Evolutionary conservation across 2,888 invertebrate genomes (phyloP), one percentile per base, ranked within the genome.

Genomic region (Zygogramma bicolorata): DNA sequence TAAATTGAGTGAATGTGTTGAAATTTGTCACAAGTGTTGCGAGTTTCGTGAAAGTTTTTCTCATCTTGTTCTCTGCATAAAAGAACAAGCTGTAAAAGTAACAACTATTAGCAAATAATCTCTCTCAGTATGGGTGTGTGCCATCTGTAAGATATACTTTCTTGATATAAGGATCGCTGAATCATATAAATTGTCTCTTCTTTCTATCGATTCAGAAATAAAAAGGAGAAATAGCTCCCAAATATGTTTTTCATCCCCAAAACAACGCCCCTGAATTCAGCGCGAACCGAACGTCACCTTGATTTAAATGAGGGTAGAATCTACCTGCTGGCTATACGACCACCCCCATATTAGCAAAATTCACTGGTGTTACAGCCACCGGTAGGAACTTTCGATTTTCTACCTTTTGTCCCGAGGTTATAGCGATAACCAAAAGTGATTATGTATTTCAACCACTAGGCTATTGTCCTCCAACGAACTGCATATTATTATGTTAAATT

Each of bases 261-360:
- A 13, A 2, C 2, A 53, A n/a, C 74, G 74, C 70, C 72, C 15
- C n/a, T 75, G 73, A n/a, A n/a, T 49, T 65, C 49, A 65, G 68
- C 70, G 75, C 78, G 77, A 79, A 80, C 76, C 74, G 71, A 79
- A 77, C 75, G 77, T 81, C 80, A 80, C 81, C 80, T 79, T 78
- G 81, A 80, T 79, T 78, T 69, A 66, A 73, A 79, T 77, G 79
- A 77, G 81, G 82, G 82, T 79, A 81, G 79, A 76, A 79, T 80
- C 83, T 82, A 83, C 82, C 83, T 83, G 82, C 82, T 71, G 67
- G 73, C 69, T 68, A 74, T 77, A 76, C 76, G 77, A 75, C 81
- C 81, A 81, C 81, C 81, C 81, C 77, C 80, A 75, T 81, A 80
- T 81, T 81, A 80, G 81, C 81, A 75, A 80, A 81, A 79, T 79